A percentile compares a stretch with the other conserved stretches of the same genome.
Evolutionary conservation across 2,797 vertebrate genomes (phyloP).

Genomic region (Peromyscus attwateri): DNA sequence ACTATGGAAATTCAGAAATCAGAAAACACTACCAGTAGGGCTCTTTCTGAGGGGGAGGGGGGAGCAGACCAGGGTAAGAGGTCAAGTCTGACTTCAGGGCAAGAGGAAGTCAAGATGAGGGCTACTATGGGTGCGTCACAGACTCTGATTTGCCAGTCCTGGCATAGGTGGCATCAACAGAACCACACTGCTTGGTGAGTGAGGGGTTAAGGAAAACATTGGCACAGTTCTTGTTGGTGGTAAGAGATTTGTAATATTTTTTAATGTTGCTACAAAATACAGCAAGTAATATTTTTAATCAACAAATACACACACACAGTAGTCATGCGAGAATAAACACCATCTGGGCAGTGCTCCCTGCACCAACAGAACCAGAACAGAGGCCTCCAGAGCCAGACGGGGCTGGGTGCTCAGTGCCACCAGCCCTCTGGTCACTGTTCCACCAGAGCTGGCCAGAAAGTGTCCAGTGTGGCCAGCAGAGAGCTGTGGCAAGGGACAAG

Average conservation of each 20-base stretch:
- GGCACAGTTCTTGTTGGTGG: conserved; percentile 71
- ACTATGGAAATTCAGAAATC: neutral
- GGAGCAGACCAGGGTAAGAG: neutral
- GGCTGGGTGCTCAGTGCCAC: neutral
- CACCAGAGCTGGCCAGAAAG: neutral
- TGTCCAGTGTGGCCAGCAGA: neutral
- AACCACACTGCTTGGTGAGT: neutral
- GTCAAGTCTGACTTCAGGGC: neutral
- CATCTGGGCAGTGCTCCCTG: conserved; percentile 76
- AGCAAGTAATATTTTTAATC: conserved; percentile 83
- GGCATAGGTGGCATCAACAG: neutral
- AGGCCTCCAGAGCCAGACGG: conserved; percentile 29
- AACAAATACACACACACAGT: conserved; percentile 82
- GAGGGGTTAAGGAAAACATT: conserved; percentile 78
- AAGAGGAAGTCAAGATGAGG: too few species aligned
- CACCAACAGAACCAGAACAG: conserved; percentile 70
- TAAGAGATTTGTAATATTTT: conserved; percentile 72
- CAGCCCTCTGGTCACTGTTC: conserved; percentile 15
- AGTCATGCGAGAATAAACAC: conserved; percentile 80
- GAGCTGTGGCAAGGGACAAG: too few species aligned
- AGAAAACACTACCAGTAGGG: neutral
- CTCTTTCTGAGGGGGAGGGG: neutral
- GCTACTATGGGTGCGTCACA: neutral
- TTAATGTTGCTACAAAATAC: conserved; percentile 83
- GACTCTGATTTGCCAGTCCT: neutral